Evolutionary conservation across 2,888 invertebrate species (phyloP).

Genomic region (Hyposoter didymator): DNA sequence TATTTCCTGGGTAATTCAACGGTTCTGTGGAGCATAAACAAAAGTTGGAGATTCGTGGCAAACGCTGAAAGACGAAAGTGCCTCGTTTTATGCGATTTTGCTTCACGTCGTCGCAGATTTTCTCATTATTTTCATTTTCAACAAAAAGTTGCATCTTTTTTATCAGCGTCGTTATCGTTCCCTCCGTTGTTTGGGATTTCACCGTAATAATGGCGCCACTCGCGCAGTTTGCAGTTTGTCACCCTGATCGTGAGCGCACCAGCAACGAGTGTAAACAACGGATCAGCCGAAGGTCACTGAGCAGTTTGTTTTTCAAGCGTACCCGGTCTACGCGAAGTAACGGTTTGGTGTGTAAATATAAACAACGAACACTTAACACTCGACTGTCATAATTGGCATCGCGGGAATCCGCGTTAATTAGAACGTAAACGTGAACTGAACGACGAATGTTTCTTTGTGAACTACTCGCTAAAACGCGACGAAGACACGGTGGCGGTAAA

Average conservation of each 20-base stretch:
- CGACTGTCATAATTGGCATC: slow-evolving; percentile 10
- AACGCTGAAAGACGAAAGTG: background rate
- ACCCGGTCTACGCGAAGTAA: background rate
- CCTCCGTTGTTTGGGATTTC: background rate
- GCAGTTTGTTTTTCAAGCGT: background rate
- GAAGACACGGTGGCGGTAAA: background rate
- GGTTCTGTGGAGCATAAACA: background rate
- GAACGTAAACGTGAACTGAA: slow-evolving; percentile 3
- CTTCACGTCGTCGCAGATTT: background rate
- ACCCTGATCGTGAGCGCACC: background rate
- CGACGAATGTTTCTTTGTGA: background rate
- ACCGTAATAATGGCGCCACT: background rate
- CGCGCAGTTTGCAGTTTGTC: background rate
- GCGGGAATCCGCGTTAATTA: slow-evolving; percentile 1
- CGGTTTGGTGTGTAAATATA: background rate
- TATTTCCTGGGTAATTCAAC: background rate
- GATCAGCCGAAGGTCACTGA: background rate
- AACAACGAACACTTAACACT: background rate
- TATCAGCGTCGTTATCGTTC: background rate
- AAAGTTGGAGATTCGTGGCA: background rate
- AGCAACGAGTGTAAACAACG: background rate
- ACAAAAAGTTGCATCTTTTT: background rate
- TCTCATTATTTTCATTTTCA: background rate
- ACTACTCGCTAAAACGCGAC: background rate
- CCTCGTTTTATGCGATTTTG: background rate